Evolutionary conservation across 2,797 vertebrate species (phyloP).

Genomic region (Amazonetta brasiliensis): DNA sequence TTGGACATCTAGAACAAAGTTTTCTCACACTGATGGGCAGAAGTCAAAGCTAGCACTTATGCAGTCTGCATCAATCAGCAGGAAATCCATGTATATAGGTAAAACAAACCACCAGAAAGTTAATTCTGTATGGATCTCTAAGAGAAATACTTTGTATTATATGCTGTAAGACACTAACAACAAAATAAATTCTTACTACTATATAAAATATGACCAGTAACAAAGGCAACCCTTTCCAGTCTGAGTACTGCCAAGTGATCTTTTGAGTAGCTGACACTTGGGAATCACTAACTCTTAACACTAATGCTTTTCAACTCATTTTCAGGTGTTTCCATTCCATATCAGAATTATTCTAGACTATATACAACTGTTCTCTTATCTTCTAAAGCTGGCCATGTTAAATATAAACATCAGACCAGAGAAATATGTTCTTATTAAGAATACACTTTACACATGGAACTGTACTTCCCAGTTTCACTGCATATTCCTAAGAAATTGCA

Average conservation of each 20-base stretch:
- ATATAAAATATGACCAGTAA: neutral
- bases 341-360: neutral
- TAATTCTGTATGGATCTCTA: neutral
- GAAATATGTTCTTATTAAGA: neutral
- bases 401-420: neutral
- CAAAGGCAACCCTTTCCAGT: neutral
- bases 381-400: neutral
- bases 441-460: neutral
- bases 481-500: neutral
- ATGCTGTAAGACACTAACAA: neutral
- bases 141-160: neutral
- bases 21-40: neutral
- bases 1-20: accelerated
- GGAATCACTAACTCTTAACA: neutral
- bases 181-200: neutral
- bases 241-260: neutral
- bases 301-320: neutral
- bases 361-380: neutral
- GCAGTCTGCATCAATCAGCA: neutral
- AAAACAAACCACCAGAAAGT: neutral
- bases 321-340: neutral
- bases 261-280: neutral
- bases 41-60: neutral
- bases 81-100: neutral
- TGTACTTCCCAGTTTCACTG: neutral